A percentile compares a stretch with the other conserved stretches of the same genome.
Evolutionary conservation across 2,888 invertebrate species (phyloP).

Genomic region (Synanthedon vespiformis): DNA sequence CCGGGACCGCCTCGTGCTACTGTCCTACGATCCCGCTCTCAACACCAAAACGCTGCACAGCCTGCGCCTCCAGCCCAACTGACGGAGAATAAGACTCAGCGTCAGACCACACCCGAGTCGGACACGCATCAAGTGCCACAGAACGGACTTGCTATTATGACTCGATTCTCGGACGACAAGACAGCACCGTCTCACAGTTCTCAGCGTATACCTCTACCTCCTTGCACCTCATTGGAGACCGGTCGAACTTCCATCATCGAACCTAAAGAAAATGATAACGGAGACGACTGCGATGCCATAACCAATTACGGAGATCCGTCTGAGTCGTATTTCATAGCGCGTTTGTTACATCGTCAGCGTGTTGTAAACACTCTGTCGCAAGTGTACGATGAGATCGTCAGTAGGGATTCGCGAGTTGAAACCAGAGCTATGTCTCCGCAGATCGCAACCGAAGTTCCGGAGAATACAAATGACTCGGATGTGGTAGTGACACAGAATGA

Average conservation of each 20-base stretch:
- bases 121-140: constrained; percentile 32
- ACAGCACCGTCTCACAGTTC: constrained; percentile 21
- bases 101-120: constrained; percentile 14
- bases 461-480: constrained; percentile 8
- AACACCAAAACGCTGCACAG: constrained; percentile 14
- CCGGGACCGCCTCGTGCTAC: constrained; percentile 83
- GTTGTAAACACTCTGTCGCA: constrained; percentile 51
- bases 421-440: constrained; percentile 14
- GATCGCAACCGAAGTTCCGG: constrained; percentile 10
- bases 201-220: constrained; percentile 32
- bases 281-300: constrained; percentile 30
- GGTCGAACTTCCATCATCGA: constrained; percentile 26
- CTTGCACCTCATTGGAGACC: constrained; percentile 42
- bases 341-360: constrained; percentile 45
- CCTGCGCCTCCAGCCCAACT: constrained; percentile 12
- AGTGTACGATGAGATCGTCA: constrained; percentile 48
- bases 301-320: constrained; percentile 60
- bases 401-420: constrained; percentile 9
- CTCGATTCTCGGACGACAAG: constrained; percentile 54
- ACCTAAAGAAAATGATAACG: constrained; percentile 13
- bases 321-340: constrained; percentile 61
- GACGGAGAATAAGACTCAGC: constrained; percentile 7
- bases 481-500: constrained; percentile 10
- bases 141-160: constrained; percentile 61
- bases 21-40: constrained; percentile 59